These are phyloP conservation scores for Sebastes taczanowskii DNA, from an alignment of 2,797 vertebrate species.

Conservation along the genomic window DNA sequence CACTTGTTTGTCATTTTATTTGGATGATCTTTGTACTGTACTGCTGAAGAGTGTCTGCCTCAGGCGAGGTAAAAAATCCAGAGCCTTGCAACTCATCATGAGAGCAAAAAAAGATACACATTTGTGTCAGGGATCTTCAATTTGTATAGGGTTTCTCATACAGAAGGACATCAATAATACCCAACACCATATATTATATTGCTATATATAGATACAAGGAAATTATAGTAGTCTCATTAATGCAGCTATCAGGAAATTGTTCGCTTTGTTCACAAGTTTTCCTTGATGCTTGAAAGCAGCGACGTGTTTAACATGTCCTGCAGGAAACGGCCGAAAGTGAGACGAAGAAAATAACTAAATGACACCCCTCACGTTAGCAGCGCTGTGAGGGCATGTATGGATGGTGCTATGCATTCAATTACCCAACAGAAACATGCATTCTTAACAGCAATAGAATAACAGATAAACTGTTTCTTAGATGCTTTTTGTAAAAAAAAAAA, in stretches of 20 bases:
- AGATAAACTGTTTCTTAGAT: constrained; percentile 67
- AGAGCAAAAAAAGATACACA: constrained; percentile 51
- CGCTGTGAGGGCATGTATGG: constrained; percentile 59
- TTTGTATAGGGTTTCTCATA: constrained; percentile 41
- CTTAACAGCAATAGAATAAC: constrained; percentile 81
- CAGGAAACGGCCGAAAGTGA: constrained; percentile 40
- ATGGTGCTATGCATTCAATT: constrained; percentile 82
- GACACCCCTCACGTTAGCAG: constrained; percentile 46
- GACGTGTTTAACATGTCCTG: constrained; percentile 45
- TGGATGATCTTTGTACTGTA: constrained; percentile 76
- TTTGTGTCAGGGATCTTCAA: constrained; percentile 57
- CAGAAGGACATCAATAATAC: constrained; percentile 45
- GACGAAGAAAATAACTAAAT: constrained; percentile 38
- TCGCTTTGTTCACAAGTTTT: constrained; percentile 45
- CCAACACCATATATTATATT: constrained; percentile 35
- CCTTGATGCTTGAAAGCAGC: constrained; percentile 36
- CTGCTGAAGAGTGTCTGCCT: constrained; percentile 61
- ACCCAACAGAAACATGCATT: constrained; percentile 71
- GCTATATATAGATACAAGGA: constrained; percentile 28
- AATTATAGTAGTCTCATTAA: constrained; percentile 50
- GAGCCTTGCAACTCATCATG: constrained; percentile 37
- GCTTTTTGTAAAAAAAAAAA: constrained; percentile 61
- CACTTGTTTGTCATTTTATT: constrained; percentile 51
- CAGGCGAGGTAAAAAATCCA: constrained; percentile 44
- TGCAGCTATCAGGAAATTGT: constrained; percentile 61